Base-by-base conservation (phyloP, 2,113 vertebrate genomes). In the Alethe castanea region DNA sequence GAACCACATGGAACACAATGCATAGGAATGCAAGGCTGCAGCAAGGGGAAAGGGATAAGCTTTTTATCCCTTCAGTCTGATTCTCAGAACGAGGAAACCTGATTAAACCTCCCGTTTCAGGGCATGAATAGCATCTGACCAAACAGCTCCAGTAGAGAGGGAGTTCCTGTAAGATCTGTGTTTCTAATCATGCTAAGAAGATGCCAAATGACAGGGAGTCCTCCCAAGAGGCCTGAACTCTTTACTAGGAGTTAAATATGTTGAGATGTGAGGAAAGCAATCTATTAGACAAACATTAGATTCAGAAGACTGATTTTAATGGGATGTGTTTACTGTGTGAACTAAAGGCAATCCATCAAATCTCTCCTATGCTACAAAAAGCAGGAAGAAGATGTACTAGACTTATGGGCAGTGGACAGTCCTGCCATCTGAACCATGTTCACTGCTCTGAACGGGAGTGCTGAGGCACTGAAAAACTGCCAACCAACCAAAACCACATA, bases 1-100 rank as follows among this genome's bases (percentile, higher is more conserved):
- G 65, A 90, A 19, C 6, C 31, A 19, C 0, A 0, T 0, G 1
- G 45, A 80, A 50, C 3, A 38, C 7, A 28, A 22, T 6, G 20
- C 53, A 14, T 22, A 44, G 70, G 59, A 79, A 42, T 20, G 33
- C 40, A 40, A 48, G n/a, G 13, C 25, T 56, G 9, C 25, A 56
- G 45, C 77, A 77, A 62, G n/a, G 6, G 2, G 52, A 70, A 44
- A 60, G 15, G 25, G 25, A 59, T 45, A 36, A 67, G 22, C 20
- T 14, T 24, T 66, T 81, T 9, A n/a, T 40, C 23, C 64, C 77
- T 62, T 79, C 4, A 2, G 10, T 36, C 23, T 44, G 54, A 42
- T 33, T 50, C 38, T 77, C 47, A 73, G 59, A 69, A 59, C 0
- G 0, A 66, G 35, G 11, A 72, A 64, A 86, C 14, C 20, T 40